Evolutionary conservation across 2,797 vertebrate species (phyloP).

Genomic region (Thalassophryne amazonica): DNA sequence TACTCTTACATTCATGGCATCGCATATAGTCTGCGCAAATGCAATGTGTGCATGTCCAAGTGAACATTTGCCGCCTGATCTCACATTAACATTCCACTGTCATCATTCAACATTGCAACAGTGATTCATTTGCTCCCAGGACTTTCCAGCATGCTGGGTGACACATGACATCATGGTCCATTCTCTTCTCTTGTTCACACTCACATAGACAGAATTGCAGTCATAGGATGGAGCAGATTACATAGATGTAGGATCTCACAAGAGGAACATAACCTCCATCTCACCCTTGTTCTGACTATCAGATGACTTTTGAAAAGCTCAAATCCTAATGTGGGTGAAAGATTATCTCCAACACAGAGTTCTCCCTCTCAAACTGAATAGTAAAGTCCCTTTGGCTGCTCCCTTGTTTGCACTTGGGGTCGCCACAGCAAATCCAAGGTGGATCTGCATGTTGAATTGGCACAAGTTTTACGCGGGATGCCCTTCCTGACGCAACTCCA

Average conservation of each 20-base stretch:
- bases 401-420: no score
- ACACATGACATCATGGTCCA: conserved; percentile 25
- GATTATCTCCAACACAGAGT: conserved; percentile 42
- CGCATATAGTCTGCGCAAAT: conserved; percentile 19
- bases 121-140: conserved; percentile 40
- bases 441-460: no score
- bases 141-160: conserved; percentile 27
- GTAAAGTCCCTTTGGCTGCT: neutral
- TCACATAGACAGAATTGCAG: neutral
- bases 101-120: conserved; percentile 21
- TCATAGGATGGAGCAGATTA: conserved; percentile 23
- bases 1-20: neutral
- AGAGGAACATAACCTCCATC: conserved; percentile 13
- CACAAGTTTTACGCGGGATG: no score
- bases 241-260: conserved; percentile 3
- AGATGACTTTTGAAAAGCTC: conserved; percentile 29
- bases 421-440: no score
- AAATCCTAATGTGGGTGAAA: conserved; percentile 54
- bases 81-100: conserved; percentile 26
- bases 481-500: no score
- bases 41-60: no score
- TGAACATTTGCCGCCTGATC: conserved; percentile 29
- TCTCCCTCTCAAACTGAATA: conserved; percentile 12
- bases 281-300: conserved; percentile 32
- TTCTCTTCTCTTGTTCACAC: neutral